Evolutionary conservation across 1,140 invertebrate species (phyloP), one percentile per base, ranked within the genome.

Genomic region (Mactra quadrangularis): DNA sequence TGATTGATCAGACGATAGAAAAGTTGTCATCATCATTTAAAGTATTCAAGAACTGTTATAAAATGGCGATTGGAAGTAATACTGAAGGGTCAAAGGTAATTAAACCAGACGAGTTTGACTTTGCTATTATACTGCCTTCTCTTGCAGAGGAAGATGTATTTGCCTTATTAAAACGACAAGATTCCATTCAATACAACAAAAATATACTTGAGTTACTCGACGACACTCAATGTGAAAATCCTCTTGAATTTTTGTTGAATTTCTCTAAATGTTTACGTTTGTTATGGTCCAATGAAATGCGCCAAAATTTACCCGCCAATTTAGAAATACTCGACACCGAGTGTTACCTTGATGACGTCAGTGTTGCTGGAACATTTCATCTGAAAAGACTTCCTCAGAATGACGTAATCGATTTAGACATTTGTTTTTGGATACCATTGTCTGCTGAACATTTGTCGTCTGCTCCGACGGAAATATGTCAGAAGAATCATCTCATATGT

Each of bases 321-420:
- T 68, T n/a, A 27, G 29, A 50, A 50, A 25, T 68, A 29, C 64
- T 50, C 2, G 17, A 68, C 47, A n/a, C 64, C 3, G 13, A 19
- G 17, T n/a, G 45, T 17, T 25, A 50, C 19, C 13, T 25, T 31
- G 64, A 68, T 29, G 45, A 68, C 22, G 3, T 27, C 7, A 68
- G 64, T 68, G 64, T 68, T 27, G 64, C 64, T 7, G 64, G n/a
- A 50, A 68, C 64, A 29, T 50, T 68, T 47, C 64, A 68, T 22
- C 2, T 68, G 1, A 25, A 52, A 41, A 68, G 45, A 31, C 11
- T 15, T 1, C 19, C 22, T 7, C 41, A 68, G 38, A 50, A 31
- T 11, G 45, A n/a, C 17, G 31, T 6, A 31, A 25, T 68, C 1
- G 64, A 68, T 17, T 17, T 68, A 3, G 64, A 68, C 19, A 41